Base-by-base conservation (phyloP, 2,888 invertebrate genomes). In the Scrobipalpa costella region DNA sequence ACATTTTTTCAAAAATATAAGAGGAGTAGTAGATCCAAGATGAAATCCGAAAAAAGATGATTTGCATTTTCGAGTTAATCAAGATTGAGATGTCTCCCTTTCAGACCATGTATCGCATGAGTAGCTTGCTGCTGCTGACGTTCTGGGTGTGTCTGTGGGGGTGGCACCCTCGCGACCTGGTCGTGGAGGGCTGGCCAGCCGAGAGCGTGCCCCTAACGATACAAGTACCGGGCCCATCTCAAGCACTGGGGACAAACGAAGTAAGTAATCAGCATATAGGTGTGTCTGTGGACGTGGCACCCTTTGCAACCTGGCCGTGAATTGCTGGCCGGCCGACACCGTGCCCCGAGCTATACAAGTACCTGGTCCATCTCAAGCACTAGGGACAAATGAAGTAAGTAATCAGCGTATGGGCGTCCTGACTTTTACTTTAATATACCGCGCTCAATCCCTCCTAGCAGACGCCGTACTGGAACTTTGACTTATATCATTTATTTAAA, bases 321-420 rank as follows among this genome's bases (percentile, higher is more conserved):
- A 44, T 1, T 7, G 44, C 2, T 44, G 44, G 44, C 44, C n/a
- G 3, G 44, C 44, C 3, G 44, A 44, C 15, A 40, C 40, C 3
- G 1, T 11, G 13, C 44, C 44, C 6, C 15, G 1, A 7, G 44
- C 15, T 1, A 15, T 44, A 15, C n/a, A 44, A 44, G 44, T 44
- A 5, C 44, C 44, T 44, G n/a, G n/a, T n/a, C 15, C 44, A 44
- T 44, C 44, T 44, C 44, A 15, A n/a, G 44, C 44, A 44, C 44
- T 44, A n/a, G 15, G 15, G 15, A 44, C n/a, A n/a, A 44, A 44
- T n/a, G 15, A 44, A 5, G 44, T 44, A 15, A 0, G n/a, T 44
- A 44, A 27, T 27, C 27, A 27, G 5, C 27, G n/a, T n/a, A n/a
- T n/a, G n/a, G n/a, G n/a, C n/a, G n/a, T 27, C 27, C 27, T 27